phyloP scores from a whole-genome alignment of 2,113 vertebrate genomes.

The Phalacrocorax brasilianus region DNA sequence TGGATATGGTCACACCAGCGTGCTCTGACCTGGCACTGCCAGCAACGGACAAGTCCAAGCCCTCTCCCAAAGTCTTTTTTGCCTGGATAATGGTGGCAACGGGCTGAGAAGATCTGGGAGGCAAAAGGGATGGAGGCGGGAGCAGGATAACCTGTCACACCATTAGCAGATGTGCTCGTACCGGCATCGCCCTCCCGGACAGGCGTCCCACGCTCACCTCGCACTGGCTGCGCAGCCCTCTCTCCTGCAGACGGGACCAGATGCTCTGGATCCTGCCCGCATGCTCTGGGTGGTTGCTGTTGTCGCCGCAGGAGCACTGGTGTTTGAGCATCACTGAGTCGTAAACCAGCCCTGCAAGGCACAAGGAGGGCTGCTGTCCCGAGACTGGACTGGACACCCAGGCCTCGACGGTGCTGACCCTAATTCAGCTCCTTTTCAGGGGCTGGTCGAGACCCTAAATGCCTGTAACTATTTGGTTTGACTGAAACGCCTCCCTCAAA shows the following conservation, averaged over 20 bases:
- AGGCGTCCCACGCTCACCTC: constrained; percentile 73
- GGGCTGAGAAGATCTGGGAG: background rate
- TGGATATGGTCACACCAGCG: background rate
- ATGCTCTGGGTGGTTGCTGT: constrained; percentile 87
- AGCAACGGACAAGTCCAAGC: background rate
- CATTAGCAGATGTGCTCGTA: background rate
- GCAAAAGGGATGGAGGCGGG: background rate
- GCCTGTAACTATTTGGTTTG: fast-evolving
- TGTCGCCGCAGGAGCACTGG: constrained; percentile 89
- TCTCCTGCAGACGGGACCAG: constrained; percentile 89
- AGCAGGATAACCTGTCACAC: background rate
- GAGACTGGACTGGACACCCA: too few species aligned
- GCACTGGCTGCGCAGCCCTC: constrained; percentile 85
- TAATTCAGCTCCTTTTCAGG: background rate
- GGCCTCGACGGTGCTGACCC: background rate
- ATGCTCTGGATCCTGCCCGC: constrained; percentile 89
- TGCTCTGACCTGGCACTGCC: background rate
- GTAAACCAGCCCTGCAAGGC: constrained; percentile 84
- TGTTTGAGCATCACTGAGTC: constrained; percentile 92
- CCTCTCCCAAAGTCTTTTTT: background rate
- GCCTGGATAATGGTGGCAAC: fast-evolving
- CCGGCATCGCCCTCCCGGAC: background rate
- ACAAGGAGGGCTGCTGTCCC: background rate
- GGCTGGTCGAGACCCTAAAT: background rate
- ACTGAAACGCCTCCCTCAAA: background rate